Evolutionary conservation across 2,797 vertebrate genomes (phyloP), one percentile per base, ranked within the genome.

Genomic region (Botia kubotai): DNA sequence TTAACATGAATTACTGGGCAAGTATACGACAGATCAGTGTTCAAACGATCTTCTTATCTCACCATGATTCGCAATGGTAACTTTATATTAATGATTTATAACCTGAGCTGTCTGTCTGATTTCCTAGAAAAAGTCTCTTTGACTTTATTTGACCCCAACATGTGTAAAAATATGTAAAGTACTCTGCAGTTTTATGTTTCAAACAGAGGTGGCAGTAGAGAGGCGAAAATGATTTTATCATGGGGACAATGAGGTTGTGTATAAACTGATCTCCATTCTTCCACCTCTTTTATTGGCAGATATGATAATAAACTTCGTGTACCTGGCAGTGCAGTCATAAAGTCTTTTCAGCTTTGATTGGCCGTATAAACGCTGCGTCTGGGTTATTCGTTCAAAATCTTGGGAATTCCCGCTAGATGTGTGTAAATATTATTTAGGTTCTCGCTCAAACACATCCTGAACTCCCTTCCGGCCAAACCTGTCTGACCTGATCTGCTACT

Each of bases 391-490:
- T 16, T 21, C 17, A 72, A 26, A 63, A 65, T 10, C 14, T 55
- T 29, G 39, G 71, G 65, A 4, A 66, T 63, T 82, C 19, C 58
- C 33, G 1, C 2, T 19, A 62, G 21, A 70, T 53, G 68, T 73
- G 66, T 60, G 63, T 80, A 78, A 65, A 72, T 52, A 80, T 66
- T 23, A 33, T 23, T 16, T 65, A 21, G 29, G 48, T 58, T 36
- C 72, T 70, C 39, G 69, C 63, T 77, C 0, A 0, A 46, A 69
- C 71, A 81, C 60, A 83, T 84, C 85, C 83, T 80, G 67, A 63
- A 75, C 29, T 78, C 17, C 77, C 46, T 76, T 86, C 84, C 80
- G 65, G 82, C 53, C 66, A 72, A 19, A 36, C 76, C 50, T 58
- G 86, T 79, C 60, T 48, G 67, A 80, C 84, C 75, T 79, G 83